These are phyloP conservation scores for Melospiza georgiana DNA, from an alignment of 2,113 vertebrate species.

Conservation along the genomic window DNA sequence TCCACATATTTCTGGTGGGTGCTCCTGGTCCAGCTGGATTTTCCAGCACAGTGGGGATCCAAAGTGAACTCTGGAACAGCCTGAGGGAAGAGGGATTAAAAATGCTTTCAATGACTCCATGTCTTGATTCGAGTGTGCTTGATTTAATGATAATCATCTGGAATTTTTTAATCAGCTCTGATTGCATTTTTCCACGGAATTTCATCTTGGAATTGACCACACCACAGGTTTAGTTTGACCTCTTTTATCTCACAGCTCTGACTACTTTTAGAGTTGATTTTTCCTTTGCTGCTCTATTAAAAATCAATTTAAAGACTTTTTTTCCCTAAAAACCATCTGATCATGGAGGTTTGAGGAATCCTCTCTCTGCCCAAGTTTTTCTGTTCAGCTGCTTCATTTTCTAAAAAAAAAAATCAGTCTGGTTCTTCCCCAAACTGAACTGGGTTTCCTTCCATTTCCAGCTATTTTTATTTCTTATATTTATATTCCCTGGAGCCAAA, in stretches of 20 bases:
- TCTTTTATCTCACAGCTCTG: background rate
- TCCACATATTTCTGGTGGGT: accelerated
- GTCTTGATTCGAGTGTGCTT: background rate
- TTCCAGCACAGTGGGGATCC: background rate
- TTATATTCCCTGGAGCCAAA: background rate
- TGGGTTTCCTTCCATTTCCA: background rate
- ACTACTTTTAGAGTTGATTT: background rate
- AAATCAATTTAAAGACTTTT: background rate
- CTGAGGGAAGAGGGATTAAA: background rate
- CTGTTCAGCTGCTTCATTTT: background rate
- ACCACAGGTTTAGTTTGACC: accelerated
- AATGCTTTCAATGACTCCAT: background rate
- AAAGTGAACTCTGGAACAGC: accelerated
- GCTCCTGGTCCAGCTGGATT: accelerated
- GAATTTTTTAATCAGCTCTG: background rate
- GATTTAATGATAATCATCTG: background rate
- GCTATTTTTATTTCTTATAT: background rate
- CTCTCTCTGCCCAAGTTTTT: background rate
- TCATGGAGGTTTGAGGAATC: background rate
- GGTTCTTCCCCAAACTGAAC: background rate
- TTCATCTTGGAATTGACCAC: background rate
- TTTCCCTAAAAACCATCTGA: background rate
- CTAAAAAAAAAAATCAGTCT: background rate
- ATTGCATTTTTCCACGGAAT: background rate
- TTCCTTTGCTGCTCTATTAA: background rate